phyloP scores from a whole-genome alignment of 2,888 invertebrate genomes.

The Aspidiotus destructor region DNA sequence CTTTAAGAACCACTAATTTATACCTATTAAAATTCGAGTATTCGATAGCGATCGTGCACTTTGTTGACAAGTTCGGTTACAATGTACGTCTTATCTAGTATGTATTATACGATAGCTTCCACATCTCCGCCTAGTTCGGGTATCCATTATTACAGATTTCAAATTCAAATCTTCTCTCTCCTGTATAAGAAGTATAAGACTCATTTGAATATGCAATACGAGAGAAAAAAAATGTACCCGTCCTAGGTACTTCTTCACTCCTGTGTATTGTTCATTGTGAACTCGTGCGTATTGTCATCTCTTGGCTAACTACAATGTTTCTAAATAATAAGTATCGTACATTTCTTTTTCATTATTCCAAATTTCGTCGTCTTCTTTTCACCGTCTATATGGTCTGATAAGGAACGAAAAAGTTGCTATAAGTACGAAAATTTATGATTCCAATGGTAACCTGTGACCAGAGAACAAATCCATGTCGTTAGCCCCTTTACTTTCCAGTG shows the following conservation, averaged over 20 bases:
- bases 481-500: too few relatives aligned
- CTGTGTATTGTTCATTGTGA: conserved; percentile 28
- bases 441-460: too few relatives aligned
- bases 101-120: conserved; percentile 29
- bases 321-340: background rate
- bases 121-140: background rate
- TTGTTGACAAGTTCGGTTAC: conserved; percentile 32
- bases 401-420: too few relatives aligned
- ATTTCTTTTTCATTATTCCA: too few relatives aligned
- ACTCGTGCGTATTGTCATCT: conserved; percentile 25
- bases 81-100: conserved; percentile 30
- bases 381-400: too few relatives aligned
- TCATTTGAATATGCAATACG: conserved; percentile 28
- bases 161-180: conserved; percentile 23
- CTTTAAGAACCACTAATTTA: conserved; percentile 30
- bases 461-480: too few relatives aligned
- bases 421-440: too few relatives aligned
- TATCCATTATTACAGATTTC: conserved; percentile 15
- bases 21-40: conserved; percentile 32
- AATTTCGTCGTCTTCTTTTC: too few relatives aligned
- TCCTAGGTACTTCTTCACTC: background rate
- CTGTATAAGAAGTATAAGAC: conserved; percentile 9
- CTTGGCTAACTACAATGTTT: conserved; percentile 24
- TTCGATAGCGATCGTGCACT: conserved; percentile 32
- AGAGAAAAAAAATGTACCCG: conserved; percentile 12